Percentiles rank a stretch among this genome's conserved stretches.
These are phyloP conservation scores for Eclectus roratus DNA, from an alignment of 2,113 vertebrate genomes.

Conservation along the genomic window DNA sequence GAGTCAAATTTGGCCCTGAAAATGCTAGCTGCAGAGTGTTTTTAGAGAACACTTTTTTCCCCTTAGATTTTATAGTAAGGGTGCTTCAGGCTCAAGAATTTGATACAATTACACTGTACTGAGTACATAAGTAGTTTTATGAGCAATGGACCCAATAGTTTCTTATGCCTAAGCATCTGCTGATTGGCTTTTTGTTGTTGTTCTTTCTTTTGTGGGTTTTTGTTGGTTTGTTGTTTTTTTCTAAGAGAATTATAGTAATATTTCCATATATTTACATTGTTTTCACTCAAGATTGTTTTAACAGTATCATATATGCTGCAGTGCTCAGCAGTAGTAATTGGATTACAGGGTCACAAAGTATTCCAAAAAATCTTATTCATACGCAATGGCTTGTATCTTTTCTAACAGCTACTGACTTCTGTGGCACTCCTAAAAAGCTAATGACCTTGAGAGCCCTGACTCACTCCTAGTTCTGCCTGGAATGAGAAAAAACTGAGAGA, in stretches of 20 bases:
- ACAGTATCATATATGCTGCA: not conserved
- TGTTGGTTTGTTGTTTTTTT: not conserved
- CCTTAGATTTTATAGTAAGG: not conserved
- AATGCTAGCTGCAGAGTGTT: not conserved
- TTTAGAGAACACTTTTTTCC: not conserved
- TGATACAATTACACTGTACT: not conserved
- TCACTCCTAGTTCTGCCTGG: not conserved
- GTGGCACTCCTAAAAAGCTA: not conserved
- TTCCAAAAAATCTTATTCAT: not conserved
- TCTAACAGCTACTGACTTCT: not conserved
- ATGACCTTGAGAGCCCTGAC: not conserved
- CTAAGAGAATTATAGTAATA: not conserved
- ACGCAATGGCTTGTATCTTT: not conserved
- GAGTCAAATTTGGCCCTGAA: not conserved
- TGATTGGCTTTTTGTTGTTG: not conserved
- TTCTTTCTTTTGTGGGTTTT: not conserved
- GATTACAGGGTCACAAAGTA: not conserved
- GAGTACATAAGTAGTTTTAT: not conserved
- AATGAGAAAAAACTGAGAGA: not conserved
- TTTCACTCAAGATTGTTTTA: not conserved
- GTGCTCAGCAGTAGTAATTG: not conserved
- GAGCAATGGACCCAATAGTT: not conserved
- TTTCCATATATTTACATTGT: not conserved
- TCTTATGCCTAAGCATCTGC: fast-evolving
- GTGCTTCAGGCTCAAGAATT: not conserved